Conservation (phyloP, 92 coral and sea anemone genomes). For the Palythoa heliodiscus region DNA sequence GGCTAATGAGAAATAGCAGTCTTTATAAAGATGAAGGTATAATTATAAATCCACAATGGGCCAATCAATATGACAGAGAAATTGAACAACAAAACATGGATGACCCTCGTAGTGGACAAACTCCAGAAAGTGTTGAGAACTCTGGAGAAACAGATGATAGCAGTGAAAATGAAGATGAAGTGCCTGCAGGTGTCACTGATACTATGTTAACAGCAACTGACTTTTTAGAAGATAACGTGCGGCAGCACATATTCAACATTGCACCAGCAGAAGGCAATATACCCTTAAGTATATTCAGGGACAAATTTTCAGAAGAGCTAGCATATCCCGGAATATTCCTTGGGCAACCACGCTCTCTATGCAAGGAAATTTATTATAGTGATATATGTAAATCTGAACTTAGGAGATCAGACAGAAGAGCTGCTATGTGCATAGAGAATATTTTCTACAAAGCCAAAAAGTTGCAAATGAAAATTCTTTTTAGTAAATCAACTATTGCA, state of each 20-base stretch:
- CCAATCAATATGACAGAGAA: slow-evolving; percentile 39
- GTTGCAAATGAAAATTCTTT: no score
- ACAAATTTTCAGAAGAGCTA: slow-evolving; percentile 53
- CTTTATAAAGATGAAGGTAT: slow-evolving; percentile 57
- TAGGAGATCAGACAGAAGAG: neutral
- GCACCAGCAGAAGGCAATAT: slow-evolving; percentile 67
- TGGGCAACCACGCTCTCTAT: slow-evolving; percentile 59
- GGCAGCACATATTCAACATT: slow-evolving; percentile 56
- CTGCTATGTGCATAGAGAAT: slow-evolving; percentile 26
- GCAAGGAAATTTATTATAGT: slow-evolving; percentile 53
- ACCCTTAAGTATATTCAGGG: slow-evolving; percentile 34
- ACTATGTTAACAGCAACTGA: slow-evolving; percentile 43
- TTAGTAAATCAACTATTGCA: slow-evolving; percentile 47
- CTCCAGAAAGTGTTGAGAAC: slow-evolving; percentile 42
- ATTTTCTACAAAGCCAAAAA: slow-evolving; percentile 56
- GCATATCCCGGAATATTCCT: slow-evolving; percentile 71
- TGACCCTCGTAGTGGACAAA: slow-evolving; percentile 35
- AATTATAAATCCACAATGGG: slow-evolving; percentile 55
- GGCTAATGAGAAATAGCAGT: slow-evolving; percentile 62
- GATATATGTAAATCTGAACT: slow-evolving; percentile 68
- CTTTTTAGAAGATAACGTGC: slow-evolving; percentile 61
- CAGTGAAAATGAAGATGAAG: slow-evolving; percentile 61
- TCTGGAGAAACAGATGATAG: slow-evolving; percentile 36
- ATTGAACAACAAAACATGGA: slow-evolving; percentile 28
- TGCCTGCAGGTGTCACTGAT: slow-evolving; percentile 67